Evolutionary conservation across 53 echinoderm and acorn worm species (phyloP).

Genomic region (Echinarachnius parma): DNA sequence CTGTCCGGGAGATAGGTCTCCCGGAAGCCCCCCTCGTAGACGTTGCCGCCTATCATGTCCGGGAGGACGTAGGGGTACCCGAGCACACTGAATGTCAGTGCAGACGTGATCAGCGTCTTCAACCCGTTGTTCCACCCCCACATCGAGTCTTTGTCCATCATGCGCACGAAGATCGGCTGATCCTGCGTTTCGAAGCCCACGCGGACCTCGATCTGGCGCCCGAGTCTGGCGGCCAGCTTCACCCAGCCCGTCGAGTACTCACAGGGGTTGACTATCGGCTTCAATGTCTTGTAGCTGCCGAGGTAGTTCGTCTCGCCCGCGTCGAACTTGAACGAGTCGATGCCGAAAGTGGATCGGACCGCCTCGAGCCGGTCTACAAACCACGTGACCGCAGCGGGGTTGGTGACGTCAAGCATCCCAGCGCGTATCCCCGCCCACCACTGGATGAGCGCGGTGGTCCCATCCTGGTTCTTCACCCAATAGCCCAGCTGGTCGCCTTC

Average conservation of each 20-base stretch:
- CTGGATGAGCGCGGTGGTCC: constrained; percentile 44
- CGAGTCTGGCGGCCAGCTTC: constrained; percentile 72
- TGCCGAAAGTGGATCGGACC: constrained; percentile 51
- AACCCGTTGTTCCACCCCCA: constrained; percentile 92
- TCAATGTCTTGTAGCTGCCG: constrained; percentile 58
- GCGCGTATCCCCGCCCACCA: constrained; percentile 74
- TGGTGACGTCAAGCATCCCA: constrained; percentile 76
- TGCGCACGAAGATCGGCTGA: constrained; percentile 77
- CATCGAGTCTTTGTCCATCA: constrained; percentile 95
- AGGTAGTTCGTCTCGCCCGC: constrained; percentile 93
- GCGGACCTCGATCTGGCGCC: constrained; percentile 72
- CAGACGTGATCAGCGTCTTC: constrained; percentile 80
- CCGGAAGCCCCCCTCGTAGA: constrained; percentile 73
- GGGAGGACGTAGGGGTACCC: constrained; percentile 88
- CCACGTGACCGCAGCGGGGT: constrained; percentile 78
- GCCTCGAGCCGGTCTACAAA: constrained; percentile 64
- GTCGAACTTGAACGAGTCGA: constrained; percentile 92
- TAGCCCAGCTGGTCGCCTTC: constrained; percentile 71
- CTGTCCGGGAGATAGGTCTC: constrained; percentile 57
- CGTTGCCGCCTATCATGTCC: constrained; percentile 95
- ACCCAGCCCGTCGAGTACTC: constrained; percentile 77
- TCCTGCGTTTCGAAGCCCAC: constrained; percentile 83
- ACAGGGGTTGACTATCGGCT: constrained; percentile 65
- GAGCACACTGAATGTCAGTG: constrained; percentile 74
- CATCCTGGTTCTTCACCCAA: constrained; percentile 64